Evolutionary conservation across 2,888 invertebrate species (phyloP), one percentile per base, ranked within the genome.

Genomic region (Drosophila anceps): DNA sequence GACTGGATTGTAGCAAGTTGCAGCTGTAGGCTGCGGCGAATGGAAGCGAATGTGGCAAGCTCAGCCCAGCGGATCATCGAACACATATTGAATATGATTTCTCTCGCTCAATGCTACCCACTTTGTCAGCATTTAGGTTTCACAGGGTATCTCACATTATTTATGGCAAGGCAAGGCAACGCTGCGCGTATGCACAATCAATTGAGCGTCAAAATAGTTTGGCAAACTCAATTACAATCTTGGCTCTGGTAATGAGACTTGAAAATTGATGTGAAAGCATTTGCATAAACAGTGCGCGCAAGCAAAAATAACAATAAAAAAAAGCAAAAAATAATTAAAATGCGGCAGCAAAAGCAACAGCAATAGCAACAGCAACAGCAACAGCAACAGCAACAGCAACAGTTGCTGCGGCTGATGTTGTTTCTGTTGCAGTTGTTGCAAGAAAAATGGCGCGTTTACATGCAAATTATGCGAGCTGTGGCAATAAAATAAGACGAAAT

Each of bases 401-500:
- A 51, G 66, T 62, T 70, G 69, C 63, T 54, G 53, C 1, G 5
- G 20, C 18, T 20, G 39, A 4, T 4, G 41, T 2, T 27, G 46
- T 29, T 48, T 29, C 9, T n/a, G 29, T 13, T 41, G 8, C 8
- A 9, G 54, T 15, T 35, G 58, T 35, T 46, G 37, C 61, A 90
- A 79, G 88, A 90, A 88, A 91, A 91, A 88, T 89, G 82, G 78
- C 85, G 84, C 82, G 90, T 91, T 91, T 91, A 90, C 91, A 91
- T 91, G 91, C 90, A 89, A 89, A 89, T 89, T 90, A 88, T 91
- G 83, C 77, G 84, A 77, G 72, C 80, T 88, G 74, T 68, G 88
- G 88, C 85, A 79, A 84, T 84, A 84, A 90, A 84, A 90, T 84
- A 74, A 64, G 61, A 71, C 68, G 61, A 57, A 68, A 71, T 54